Percentiles rank a stretch among this genome's conserved stretches.
phyloP scores from a whole-genome alignment of 2,888 invertebrate species.

The Spicauda simplicius region DNA sequence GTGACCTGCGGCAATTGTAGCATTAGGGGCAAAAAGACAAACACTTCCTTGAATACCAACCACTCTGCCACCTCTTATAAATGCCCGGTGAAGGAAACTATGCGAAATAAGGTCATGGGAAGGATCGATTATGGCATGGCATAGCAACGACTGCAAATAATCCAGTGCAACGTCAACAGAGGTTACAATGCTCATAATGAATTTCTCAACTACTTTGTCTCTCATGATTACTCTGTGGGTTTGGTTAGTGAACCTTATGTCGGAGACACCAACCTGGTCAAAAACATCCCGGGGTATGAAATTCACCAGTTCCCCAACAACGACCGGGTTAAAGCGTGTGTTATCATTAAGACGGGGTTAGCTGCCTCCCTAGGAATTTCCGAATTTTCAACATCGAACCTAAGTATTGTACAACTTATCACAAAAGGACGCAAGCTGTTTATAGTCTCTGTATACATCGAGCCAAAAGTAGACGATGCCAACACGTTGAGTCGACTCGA shows the following conservation, averaged over 20 bases:
- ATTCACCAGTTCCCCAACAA: slow-evolving; percentile 20
- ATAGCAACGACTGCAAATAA: not conserved
- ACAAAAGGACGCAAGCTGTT: not conserved
- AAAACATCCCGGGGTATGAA: slow-evolving; percentile 14
- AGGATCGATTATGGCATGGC: not conserved
- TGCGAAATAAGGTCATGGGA: not conserved
- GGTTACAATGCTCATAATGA: slow-evolving; percentile 25
- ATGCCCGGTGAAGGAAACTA: not conserved
- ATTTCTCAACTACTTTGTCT: slow-evolving; percentile 1
- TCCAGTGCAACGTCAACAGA: slow-evolving; percentile 35
- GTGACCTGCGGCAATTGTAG: no score
- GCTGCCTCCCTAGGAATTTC: slow-evolving; percentile 2
- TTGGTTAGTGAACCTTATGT: slow-evolving; percentile 39
- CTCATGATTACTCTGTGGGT: slow-evolving; percentile 17
- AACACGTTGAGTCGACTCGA: not conserved
- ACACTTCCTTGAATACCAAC: not conserved
- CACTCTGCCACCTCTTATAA: not conserved
- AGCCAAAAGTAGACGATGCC: not conserved
- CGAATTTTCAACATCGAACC: not conserved
- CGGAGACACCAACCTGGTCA: not conserved
- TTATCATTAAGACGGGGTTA: not conserved
- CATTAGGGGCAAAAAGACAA: not conserved
- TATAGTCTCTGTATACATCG: not conserved
- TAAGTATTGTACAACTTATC: not conserved
- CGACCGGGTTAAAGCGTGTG: not conserved